Percentiles rank a stretch among this genome's conserved stretches.
These are phyloP conservation scores for Lampropteryx suffumata DNA, from an alignment of 2,888 invertebrate species.

Conservation along the genomic window DNA sequence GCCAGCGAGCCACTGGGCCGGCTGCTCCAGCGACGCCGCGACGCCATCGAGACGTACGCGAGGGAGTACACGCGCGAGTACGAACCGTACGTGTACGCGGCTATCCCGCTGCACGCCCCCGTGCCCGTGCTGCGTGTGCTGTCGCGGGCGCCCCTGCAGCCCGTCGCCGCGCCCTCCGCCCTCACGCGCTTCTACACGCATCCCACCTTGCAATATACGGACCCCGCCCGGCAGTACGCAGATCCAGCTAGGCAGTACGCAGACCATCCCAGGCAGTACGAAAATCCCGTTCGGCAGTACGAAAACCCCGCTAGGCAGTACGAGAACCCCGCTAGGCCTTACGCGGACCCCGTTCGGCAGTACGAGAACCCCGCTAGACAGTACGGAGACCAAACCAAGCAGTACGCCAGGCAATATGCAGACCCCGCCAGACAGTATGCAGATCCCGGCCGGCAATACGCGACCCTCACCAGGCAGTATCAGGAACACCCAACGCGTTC, in stretches of 20 bases:
- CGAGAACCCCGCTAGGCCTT: slow-evolving; percentile 16
- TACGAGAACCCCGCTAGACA: slow-evolving; percentile 27
- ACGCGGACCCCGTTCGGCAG: slow-evolving; percentile 12
- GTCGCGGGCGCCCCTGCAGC: slow-evolving; percentile 42
- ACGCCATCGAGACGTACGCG: slow-evolving; percentile 46
- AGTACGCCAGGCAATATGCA: too few relatives aligned
- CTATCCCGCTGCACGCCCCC: slow-evolving; percentile 63
- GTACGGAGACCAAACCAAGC: slow-evolving; percentile 19
- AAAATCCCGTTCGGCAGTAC: slow-evolving; percentile 14
- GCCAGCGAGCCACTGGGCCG: slow-evolving; percentile 42
- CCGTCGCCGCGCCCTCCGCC: slow-evolving; percentile 9
- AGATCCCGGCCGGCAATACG: too few relatives aligned
- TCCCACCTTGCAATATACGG: slow-evolving; percentile 19
- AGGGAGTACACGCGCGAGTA: slow-evolving; percentile 49
- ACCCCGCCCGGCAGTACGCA: slow-evolving; percentile 27
- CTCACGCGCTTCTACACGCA: slow-evolving; percentile 40
- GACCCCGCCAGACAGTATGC: too few relatives aligned
- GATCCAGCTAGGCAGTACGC: slow-evolving; percentile 16
- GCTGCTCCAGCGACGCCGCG: slow-evolving; percentile 46
- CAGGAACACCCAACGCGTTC: too few relatives aligned
- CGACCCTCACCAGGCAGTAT: too few relatives aligned
- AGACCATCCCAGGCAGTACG: slow-evolving; percentile 17
- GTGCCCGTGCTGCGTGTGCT: slow-evolving; percentile 60
- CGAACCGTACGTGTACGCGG: slow-evolving; percentile 60
- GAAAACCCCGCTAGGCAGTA: neutral